phyloP scores from a whole-genome alignment of 2,888 invertebrate genomes.

The Papilio protenor region DNA sequence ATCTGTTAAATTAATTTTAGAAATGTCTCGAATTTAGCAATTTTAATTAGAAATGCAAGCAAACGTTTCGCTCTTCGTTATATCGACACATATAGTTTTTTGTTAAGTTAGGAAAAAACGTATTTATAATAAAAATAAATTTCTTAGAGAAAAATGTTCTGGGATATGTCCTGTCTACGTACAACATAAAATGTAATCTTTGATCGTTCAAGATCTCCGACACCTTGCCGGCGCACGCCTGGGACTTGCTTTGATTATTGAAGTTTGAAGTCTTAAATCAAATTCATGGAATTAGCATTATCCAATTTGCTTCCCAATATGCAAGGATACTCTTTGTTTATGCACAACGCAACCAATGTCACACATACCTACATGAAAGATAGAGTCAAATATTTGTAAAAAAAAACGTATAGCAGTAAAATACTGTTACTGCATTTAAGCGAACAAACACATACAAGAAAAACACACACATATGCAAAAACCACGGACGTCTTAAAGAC shows the following conservation, averaged over 20 bases:
- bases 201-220: slow-evolving; percentile 52
- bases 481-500: too few species aligned
- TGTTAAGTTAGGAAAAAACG: neutral
- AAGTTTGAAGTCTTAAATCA: slow-evolving; percentile 78
- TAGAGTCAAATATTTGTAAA: neutral
- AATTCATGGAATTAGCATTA: slow-evolving; percentile 74
- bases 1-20: too few species aligned
- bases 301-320: slow-evolving; percentile 75
- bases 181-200: slow-evolving; percentile 23
- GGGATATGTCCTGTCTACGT: slow-evolving; percentile 3
- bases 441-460: neutral
- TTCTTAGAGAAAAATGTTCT: neutral
- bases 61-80: too few species aligned
- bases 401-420: neutral
- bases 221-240: slow-evolving; percentile 55
- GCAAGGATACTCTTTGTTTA: slow-evolving; percentile 54
- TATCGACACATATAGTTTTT: too few species aligned
- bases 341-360: slow-evolving; percentile 13
- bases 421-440: neutral
- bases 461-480: too few species aligned
- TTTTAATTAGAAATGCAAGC: too few species aligned
- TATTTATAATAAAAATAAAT: neutral
- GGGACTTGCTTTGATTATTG: slow-evolving; percentile 75
- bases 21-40: too few species aligned
- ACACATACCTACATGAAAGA: neutral